Conservation (phyloP, 2,888 invertebrate genomes). For the Acrobasis suavella region DNA sequence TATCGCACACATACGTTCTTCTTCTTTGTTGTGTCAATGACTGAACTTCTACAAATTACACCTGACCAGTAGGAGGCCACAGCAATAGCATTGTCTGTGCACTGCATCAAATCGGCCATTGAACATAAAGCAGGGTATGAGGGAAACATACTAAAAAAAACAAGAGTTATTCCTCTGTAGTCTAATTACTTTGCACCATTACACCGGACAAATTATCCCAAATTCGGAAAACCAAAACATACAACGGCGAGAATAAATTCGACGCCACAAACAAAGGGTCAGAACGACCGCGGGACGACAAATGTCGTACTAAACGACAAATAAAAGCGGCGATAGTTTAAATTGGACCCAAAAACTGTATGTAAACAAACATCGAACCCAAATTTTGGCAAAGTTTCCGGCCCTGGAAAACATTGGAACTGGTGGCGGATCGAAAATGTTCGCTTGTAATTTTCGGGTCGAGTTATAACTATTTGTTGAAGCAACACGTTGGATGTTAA, state of each 20-base stretch:
- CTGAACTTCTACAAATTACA: too few relatives aligned
- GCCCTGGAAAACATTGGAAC: conserved; percentile 67
- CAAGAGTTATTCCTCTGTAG: background rate
- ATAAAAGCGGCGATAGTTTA: conserved; percentile 79
- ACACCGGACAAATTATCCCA: conserved; percentile 64
- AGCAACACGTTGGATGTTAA: conserved; percentile 26
- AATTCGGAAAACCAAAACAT: conserved; percentile 62
- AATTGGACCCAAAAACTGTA: conserved; percentile 77
- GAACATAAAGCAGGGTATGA: too few relatives aligned
- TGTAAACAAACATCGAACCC: conserved; percentile 70
- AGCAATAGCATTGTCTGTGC: too few relatives aligned
- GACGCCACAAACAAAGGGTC: conserved; percentile 67
- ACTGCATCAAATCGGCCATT: too few relatives aligned
- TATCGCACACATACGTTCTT: too few relatives aligned
- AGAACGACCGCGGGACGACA: conserved; percentile 60
- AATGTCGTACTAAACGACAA: conserved; percentile 78
- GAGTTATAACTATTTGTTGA: conserved; percentile 29
- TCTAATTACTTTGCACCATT: conserved; percentile 34
- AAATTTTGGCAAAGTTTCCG: conserved; percentile 64
- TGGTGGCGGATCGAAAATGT: conserved; percentile 62
- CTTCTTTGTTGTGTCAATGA: too few relatives aligned
- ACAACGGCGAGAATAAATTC: conserved; percentile 56
- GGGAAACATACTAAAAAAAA: too few relatives aligned
- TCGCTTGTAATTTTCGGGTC: conserved; percentile 51
- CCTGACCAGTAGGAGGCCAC: too few relatives aligned